A percentile compares a stretch with the other conserved stretches of the same genome.
These are phyloP conservation scores for Chamaea fasciata DNA, from an alignment of 2,113 vertebrate species.

Conservation along the genomic window DNA sequence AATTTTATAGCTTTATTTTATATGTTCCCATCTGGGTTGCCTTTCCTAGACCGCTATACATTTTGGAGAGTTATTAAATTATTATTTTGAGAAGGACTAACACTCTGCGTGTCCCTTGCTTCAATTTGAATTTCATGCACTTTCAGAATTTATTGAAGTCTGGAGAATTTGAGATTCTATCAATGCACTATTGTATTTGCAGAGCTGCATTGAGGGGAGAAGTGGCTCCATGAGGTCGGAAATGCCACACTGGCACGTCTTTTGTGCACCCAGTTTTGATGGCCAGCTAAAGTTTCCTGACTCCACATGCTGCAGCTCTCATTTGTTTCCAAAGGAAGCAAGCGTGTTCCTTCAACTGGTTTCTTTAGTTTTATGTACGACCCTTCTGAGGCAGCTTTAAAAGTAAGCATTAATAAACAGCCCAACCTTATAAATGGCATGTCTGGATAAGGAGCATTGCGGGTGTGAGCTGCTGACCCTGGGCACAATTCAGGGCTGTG, in stretches of 20 bases:
- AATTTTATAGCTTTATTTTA: slow-evolving; percentile 79
- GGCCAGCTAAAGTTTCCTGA: not conserved
- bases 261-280: not conserved
- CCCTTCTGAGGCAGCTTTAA: not conserved
- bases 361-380: not conserved
- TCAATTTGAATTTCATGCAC: slow-evolving; percentile 63
- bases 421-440: not conserved
- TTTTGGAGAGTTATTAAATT: slow-evolving; percentile 72
- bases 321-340: slow-evolving; percentile 21
- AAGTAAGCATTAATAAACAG: not conserved
- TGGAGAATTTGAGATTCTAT: slow-evolving; percentile 13
- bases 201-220: not conserved
- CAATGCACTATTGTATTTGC: slow-evolving; percentile 27
- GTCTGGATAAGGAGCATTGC: not conserved
- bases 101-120: slow-evolving; percentile 52
- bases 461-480: not conserved
- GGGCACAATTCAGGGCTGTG: accelerated
- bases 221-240: slow-evolving; percentile 28
- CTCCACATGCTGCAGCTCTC: slow-evolving; percentile 14
- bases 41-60: slow-evolving; percentile 65
- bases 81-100: slow-evolving; percentile 74
- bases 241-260: not conserved
- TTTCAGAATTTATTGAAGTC: slow-evolving; percentile 61
- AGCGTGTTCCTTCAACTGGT: not conserved
- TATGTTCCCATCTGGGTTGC: slow-evolving; percentile 75